These are phyloP conservation scores for Cyanoliseus patagonus DNA, from an alignment of 2,113 vertebrate species.

Conservation along the genomic window DNA sequence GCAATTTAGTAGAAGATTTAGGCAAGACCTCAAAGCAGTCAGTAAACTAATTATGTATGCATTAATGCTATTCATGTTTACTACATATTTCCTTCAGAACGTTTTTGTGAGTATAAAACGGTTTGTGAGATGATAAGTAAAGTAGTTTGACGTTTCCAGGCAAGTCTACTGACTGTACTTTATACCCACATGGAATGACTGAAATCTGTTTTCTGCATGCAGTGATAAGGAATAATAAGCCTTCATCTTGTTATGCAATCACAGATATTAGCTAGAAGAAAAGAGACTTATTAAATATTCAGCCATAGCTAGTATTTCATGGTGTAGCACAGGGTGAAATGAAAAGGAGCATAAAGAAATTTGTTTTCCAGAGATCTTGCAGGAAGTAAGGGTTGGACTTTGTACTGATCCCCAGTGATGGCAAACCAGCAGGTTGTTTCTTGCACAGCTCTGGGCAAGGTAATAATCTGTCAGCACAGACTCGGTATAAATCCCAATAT, in stretches of 20 bases:
- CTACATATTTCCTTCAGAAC: background rate
- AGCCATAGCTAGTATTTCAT: conserved; percentile 52
- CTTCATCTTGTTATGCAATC: conserved; percentile 48
- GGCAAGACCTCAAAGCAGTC: conserved; percentile 21
- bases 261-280: conserved; percentile 21
- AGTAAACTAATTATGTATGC: background rate
- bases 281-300: conserved; percentile 27
- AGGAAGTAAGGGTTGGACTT: conserved; percentile 45
- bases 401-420: conserved; percentile 51
- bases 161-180: background rate
- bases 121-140: conserved; percentile 32
- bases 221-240: conserved; percentile 49
- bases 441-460: conserved; percentile 65
- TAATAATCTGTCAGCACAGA: conserved; percentile 68
- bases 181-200: conserved; percentile 1
- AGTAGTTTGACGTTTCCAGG: conserved; percentile 22
- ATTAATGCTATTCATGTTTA: conserved; percentile 1
- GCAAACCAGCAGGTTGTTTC: conserved; percentile 53
- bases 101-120: background rate
- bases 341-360: conserved; percentile 53
- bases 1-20: background rate
- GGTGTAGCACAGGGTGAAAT: conserved; percentile 55
- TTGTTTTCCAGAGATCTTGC: conserved; percentile 47
- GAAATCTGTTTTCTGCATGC: conserved; percentile 19
- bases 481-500: conserved; percentile 62